These are phyloP conservation scores for Piaya cayana DNA, from an alignment of 2,113 vertebrate species.

Conservation along the genomic window DNA sequence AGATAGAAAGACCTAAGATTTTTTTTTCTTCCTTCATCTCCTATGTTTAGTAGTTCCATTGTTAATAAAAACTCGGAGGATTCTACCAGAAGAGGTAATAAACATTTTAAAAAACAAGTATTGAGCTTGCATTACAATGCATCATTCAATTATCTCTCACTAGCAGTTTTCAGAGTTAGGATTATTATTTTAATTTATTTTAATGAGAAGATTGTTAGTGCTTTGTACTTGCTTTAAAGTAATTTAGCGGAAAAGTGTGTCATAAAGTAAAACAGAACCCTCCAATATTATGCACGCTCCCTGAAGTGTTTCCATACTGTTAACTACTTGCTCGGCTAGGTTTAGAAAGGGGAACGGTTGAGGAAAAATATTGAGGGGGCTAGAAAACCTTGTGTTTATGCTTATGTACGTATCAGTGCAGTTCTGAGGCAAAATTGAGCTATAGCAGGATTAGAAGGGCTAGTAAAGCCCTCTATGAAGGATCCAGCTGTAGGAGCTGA, in stretches of 20 bases:
- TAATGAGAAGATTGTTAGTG: not conserved
- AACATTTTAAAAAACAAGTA: not conserved
- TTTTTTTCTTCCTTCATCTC: not conserved
- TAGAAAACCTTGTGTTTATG: not conserved
- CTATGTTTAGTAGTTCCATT: not conserved
- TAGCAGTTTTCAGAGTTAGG: not conserved
- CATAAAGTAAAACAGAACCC: not conserved
- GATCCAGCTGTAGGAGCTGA: not conserved
- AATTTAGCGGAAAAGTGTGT: not conserved
- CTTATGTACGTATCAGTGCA: not conserved
- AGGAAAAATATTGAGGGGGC: not conserved
- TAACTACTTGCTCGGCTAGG: not conserved
- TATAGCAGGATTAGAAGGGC: not conserved
- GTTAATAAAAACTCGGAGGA: slow-evolving; percentile 10
- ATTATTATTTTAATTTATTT: not conserved
- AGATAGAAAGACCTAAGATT: not conserved
- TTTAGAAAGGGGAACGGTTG: not conserved
- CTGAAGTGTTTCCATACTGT: not conserved
- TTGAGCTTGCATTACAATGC: not conserved
- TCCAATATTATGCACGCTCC: not conserved
- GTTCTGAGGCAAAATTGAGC: not conserved
- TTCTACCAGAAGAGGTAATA: not conserved
- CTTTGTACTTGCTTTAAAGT: not conserved
- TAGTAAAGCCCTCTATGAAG: not conserved
- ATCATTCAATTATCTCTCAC: not conserved